phyloP scores from a whole-genome alignment of 2,797 vertebrate genomes.

The Tokudaia tokunoshimensis region DNA sequence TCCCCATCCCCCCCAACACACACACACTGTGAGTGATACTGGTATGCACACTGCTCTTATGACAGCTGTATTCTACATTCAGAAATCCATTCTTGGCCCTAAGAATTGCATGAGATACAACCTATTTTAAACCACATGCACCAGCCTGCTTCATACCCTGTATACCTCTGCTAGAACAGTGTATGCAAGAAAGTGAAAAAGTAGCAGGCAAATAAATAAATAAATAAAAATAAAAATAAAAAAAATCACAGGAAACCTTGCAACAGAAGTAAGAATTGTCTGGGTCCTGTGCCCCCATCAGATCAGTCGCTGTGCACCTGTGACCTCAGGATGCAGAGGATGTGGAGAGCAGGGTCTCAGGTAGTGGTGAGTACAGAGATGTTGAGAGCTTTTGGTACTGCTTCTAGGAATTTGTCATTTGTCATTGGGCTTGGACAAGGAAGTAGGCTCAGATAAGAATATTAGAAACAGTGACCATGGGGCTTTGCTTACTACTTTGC shows the following conservation, averaged over 20 bases:
- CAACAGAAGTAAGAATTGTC: background rate
- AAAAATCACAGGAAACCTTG: background rate
- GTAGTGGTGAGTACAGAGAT: background rate
- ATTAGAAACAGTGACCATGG: too few species aligned
- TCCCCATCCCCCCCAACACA: background rate
- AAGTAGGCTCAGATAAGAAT: too few species aligned
- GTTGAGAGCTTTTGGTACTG: too few species aligned
- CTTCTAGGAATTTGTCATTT: too few species aligned
- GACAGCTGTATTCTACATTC: background rate
- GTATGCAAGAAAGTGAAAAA: background rate
- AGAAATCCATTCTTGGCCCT: background rate
- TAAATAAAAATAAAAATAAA: too few species aligned
- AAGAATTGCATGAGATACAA: background rate
- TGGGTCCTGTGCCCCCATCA: background rate
- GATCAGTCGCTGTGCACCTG: background rate
- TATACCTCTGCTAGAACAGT: background rate
- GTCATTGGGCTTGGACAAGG: too few species aligned
- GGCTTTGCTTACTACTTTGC: too few species aligned
- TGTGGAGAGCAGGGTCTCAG: background rate
- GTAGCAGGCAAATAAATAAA: background rate
- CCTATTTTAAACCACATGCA: background rate
- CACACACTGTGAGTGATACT: constrained; percentile 5
- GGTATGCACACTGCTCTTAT: background rate
- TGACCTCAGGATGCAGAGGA: background rate
- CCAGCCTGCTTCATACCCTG: background rate